Percentiles rank a stretch among this genome's conserved stretches.
These are phyloP conservation scores for Neodiprion pinetum DNA, from an alignment of 1,140 invertebrate genomes.

Conservation along the genomic window DNA sequence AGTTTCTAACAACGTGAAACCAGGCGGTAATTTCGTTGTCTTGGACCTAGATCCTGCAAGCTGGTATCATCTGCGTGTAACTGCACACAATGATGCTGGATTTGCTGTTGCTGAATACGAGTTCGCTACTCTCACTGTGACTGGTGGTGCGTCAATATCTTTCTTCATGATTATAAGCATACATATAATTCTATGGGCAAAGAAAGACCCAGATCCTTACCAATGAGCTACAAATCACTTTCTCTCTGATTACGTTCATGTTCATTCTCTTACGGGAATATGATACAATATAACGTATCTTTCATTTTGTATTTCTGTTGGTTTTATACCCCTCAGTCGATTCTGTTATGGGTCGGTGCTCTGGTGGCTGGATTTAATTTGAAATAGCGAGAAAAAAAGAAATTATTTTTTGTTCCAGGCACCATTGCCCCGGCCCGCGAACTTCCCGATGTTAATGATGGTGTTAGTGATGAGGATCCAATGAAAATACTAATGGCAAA, in stretches of 20 bases:
- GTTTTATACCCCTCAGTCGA: neutral
- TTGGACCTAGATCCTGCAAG: slow-evolving; percentile 90
- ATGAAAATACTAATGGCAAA: slow-evolving; percentile 85
- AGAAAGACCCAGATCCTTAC: neutral
- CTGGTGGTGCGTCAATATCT: slow-evolving; percentile 77
- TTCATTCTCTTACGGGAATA: too few species aligned
- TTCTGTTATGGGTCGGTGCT: slow-evolving; percentile 51
- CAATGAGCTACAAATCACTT: neutral
- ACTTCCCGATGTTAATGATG: slow-evolving; percentile 73
- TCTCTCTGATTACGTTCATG: too few species aligned
- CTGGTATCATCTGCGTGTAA: slow-evolving; percentile 91
- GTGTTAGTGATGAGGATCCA: slow-evolving; percentile 73
- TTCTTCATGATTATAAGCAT: slow-evolving; percentile 49
- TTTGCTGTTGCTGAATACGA: slow-evolving; percentile 93
- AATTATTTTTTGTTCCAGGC: slow-evolving; percentile 77
- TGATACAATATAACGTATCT: too few species aligned
- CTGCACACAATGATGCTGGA: slow-evolving; percentile 95
- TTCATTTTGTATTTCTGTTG: too few species aligned
- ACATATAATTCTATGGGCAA: slow-evolving; percentile 40
- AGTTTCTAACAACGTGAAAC: slow-evolving; percentile 91
- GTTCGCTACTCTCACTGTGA: slow-evolving; percentile 92
- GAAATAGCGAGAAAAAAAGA: slow-evolving; percentile 17
- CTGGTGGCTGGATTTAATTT: slow-evolving; percentile 52
- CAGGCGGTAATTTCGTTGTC: slow-evolving; percentile 88
- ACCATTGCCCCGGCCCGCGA: slow-evolving; percentile 91